These are phyloP conservation scores for Pseudopipra pipra DNA, from an alignment of 2,113 vertebrate genomes.

Conservation along the genomic window DNA sequence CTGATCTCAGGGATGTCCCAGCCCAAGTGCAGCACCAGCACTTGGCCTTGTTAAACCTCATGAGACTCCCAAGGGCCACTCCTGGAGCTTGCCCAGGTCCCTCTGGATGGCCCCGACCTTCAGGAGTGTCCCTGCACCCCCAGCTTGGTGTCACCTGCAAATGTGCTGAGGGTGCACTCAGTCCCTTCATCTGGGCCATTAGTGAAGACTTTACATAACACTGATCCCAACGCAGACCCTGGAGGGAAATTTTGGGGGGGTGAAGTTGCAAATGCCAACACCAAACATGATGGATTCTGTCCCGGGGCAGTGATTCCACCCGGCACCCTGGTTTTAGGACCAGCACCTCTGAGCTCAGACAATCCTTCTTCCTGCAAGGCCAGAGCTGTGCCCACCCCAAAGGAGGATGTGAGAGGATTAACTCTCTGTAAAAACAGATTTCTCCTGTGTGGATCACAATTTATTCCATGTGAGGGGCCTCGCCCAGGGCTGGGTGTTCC, in stretches of 20 bases:
- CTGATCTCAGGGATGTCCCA: too few relatives aligned
- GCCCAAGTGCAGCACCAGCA: neutral
- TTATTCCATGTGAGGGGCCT: neutral
- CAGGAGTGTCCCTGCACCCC: neutral
- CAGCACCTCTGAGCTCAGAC: neutral
- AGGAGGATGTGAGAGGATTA: neutral
- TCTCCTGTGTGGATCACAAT: neutral
- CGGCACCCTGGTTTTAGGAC: neutral
- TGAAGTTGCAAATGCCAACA: accelerated
- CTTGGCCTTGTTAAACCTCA: neutral
- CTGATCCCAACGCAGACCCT: too few relatives aligned
- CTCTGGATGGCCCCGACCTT: neutral
- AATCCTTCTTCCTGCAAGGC: neutral
- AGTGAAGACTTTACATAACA: neutral
- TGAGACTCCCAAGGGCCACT: neutral
- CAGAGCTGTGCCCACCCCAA: neutral
- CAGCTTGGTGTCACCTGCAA: neutral
- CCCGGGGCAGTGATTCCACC: neutral
- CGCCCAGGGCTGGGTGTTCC: neutral
- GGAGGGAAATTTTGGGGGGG: neutral
- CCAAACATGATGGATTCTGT: neutral
- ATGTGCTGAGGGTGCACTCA: neutral
- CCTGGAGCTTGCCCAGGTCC: neutral
- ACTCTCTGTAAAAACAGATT: neutral
- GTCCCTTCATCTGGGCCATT: neutral